Base-by-base conservation (phyloP, 2,113 vertebrate genomes). In the Scophthalmus maximus region DNA sequence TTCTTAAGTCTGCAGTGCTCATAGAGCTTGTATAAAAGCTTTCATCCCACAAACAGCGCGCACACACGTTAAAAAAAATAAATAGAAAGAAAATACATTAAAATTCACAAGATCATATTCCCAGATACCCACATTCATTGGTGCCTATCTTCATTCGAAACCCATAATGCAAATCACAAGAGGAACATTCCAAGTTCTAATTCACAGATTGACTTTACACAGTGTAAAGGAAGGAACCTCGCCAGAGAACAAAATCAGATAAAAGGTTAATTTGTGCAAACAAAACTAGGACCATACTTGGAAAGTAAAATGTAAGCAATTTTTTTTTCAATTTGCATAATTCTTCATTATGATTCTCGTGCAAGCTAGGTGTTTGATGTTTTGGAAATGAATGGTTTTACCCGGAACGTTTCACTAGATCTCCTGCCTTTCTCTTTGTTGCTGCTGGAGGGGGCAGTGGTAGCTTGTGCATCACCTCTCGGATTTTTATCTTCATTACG, bases 41-140 rank as follows among this genome's bases (percentile, higher is more conserved):
- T 81, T 49, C 34, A 67, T 63, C 58, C 57, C 55, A 76, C 40
- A 73, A 30, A 81, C 52, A 73, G 17, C n/a, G n/a, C n/a, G n/a
- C 36, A 68, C 55, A 85, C 46, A 82, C 20, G 59, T 50, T 64
- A 36, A 70, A 10, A 81, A 55, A 59, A 78, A 89, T 89, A 90
- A 90, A 90, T 78, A 88, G 6, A 70, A 83, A 79, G 56, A 26
- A 68, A 63, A 69, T 57, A 67, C 36, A 87, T 32, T 18, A 25
- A 78, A 29, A 70, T 73, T 72, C 29, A 78, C 34, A 58, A 47
- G 12, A 74, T 44, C 29, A 29, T 38, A 32, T 67, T 59, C 15
- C 58, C 53, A 38, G 30, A 56, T 55, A 59, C 59, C 62, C 67
- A 89, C 90, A 90, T 91, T 92, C 87, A 90, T 67, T 67, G 40